Evolutionary conservation across 1,140 invertebrate genomes (phyloP).

Genomic region (Trichomalopsis sarcophagae): DNA sequence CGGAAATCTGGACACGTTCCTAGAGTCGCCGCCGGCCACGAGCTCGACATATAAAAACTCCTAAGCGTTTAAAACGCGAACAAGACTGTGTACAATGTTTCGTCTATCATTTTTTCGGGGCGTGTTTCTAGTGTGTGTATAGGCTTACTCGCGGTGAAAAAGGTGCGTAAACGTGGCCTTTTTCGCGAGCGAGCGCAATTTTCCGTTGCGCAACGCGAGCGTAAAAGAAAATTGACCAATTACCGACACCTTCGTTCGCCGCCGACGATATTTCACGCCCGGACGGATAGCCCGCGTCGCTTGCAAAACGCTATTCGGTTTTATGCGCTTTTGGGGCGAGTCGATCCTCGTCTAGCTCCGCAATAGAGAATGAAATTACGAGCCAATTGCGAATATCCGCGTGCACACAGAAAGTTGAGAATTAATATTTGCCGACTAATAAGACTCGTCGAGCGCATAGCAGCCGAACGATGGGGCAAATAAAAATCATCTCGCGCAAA

Average conservation of each 20-base stretch:
- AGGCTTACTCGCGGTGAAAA: too few species aligned
- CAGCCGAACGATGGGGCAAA: background rate
- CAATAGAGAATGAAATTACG: background rate
- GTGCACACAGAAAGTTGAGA: background rate
- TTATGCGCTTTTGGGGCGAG: background rate
- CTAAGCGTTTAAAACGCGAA: background rate
- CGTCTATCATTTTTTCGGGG: background rate
- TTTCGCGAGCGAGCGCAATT: background rate
- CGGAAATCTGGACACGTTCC: background rate
- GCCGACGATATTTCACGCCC: background rate
- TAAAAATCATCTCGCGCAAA: background rate
- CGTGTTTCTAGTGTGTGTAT: too few species aligned
- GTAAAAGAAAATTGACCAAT: constrained; percentile 1
- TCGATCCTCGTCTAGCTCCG: background rate
- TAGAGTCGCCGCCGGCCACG: background rate
- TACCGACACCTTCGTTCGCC: background rate
- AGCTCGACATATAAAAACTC: background rate
- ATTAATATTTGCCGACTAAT: background rate
- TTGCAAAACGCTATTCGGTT: background rate
- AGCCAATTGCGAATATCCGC: too few species aligned
- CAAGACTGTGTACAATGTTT: background rate
- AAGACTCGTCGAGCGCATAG: background rate
- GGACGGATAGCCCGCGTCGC: background rate
- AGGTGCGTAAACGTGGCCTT: background rate
- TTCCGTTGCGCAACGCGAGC: background rate